A percentile compares a stretch with the other conserved stretches of the same genome.
These are phyloP conservation scores for Drosophila pseudotalamancana DNA, from an alignment of 2,888 invertebrate species.

Conservation along the genomic window DNA sequence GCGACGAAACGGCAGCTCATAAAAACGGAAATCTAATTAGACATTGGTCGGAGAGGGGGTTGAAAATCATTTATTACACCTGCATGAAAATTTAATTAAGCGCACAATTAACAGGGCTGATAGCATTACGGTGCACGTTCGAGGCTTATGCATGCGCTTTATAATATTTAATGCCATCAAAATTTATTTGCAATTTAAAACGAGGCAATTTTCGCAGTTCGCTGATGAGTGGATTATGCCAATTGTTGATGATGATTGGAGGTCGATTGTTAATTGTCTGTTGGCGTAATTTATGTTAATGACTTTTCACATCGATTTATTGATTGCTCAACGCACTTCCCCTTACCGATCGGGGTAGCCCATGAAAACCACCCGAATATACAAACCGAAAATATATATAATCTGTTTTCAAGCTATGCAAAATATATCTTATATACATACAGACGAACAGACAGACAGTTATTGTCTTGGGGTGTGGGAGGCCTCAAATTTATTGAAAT, in stretches of 20 bases:
- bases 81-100: conserved; percentile 80
- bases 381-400: conserved; percentile 37
- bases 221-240: conserved; percentile 72
- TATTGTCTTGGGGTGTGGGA: conserved; percentile 7
- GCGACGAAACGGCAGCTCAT: conserved; percentile 13
- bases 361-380: conserved; percentile 33
- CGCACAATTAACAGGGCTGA: conserved; percentile 66
- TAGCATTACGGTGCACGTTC: conserved; percentile 28
- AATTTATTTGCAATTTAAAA: conserved; percentile 77
- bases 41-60: conserved; percentile 21
- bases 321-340: conserved; percentile 41
- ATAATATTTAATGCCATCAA: conserved; percentile 74
- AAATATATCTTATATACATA: conserved; percentile 52
- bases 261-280: conserved; percentile 77
- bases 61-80: conserved; percentile 76
- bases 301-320: conserved; percentile 73
- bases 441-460: conserved; percentile 8
- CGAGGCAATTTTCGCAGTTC: conserved; percentile 63
- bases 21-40: conserved; percentile 75
- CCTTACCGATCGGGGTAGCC: neutral
- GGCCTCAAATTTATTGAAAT: conserved; percentile 73
- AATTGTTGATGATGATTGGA: conserved; percentile 75
- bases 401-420: conserved; percentile 67
- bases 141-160: conserved; percentile 52
- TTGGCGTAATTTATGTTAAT: conserved; percentile 70